Conservation (phyloP, 92 coral and sea anemone genomes). For the Parazoanthus darwini region DNA sequence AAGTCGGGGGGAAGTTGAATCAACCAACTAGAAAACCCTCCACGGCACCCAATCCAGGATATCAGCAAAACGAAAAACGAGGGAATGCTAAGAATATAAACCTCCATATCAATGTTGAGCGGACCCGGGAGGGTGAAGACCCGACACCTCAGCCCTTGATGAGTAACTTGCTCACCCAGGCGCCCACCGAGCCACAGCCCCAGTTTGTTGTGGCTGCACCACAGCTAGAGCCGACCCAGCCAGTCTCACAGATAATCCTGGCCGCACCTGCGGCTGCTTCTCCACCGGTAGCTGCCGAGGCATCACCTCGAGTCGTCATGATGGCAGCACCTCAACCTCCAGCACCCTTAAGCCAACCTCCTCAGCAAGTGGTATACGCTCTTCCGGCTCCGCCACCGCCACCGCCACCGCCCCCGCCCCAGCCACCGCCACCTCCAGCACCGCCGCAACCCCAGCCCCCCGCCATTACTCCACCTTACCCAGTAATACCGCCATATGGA, state of each 20-base stretch:
- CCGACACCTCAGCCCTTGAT: conserved; percentile 18
- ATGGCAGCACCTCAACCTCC: conserved; percentile 21
- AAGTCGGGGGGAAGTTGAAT: neutral
- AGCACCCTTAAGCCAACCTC: neutral
- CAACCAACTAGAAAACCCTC: conserved; percentile 29
- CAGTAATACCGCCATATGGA: conserved; percentile 21
- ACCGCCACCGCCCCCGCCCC: neutral
- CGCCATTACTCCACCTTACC: neutral
- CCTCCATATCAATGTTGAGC: conserved; percentile 18
- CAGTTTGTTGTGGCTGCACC: conserved; percentile 23
- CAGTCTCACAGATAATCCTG: conserved; percentile 12
- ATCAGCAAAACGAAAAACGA: conserved; percentile 24
- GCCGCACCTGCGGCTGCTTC: conserved; percentile 6
- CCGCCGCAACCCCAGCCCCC: neutral
- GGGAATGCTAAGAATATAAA: conserved; percentile 29
- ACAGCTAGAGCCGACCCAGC: conserved; percentile 10
- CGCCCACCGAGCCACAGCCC: neutral
- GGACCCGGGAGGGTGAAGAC: neutral
- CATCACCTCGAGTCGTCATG: conserved; percentile 34
- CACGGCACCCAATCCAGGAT: conserved; percentile 34
- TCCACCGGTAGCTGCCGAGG: conserved; percentile 13
- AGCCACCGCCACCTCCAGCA: neutral
- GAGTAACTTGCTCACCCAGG: neutral
- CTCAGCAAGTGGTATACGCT: conserved; percentile 25
- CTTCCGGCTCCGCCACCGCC: neutral